Conservation (phyloP, 2,888 invertebrate species). For the Cephus sareptanus region DNA sequence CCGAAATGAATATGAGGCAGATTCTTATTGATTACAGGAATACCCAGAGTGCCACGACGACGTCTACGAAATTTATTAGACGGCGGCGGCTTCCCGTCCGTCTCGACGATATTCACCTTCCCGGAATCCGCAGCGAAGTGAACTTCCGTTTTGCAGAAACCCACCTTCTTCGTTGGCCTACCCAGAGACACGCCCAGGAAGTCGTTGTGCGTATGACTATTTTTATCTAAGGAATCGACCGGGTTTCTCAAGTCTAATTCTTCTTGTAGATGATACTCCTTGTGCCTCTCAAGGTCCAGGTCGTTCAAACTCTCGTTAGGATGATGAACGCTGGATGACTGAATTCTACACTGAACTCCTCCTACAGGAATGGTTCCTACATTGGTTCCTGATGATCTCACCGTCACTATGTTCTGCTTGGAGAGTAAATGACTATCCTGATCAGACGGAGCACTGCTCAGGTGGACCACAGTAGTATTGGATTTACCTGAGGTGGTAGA, state of each 20-base stretch:
- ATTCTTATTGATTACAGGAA: conserved; percentile 52
- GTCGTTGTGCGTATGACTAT: not conserved
- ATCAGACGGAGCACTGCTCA: conserved; percentile 18
- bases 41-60: conserved; percentile 68
- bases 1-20: conserved; percentile 77
- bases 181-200: conserved; percentile 37
- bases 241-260: not conserved
- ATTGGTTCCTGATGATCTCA: not conserved
- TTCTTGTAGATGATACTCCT: not conserved
- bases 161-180: conserved; percentile 78
- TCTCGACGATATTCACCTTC: conserved; percentile 87
- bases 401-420: not conserved
- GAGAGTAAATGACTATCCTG: not conserved
- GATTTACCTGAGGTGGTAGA: conserved; percentile 20
- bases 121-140: conserved; percentile 90
- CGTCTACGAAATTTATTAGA: conserved; percentile 82
- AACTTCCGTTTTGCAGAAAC: conserved; percentile 89
- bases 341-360: not conserved
- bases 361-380: not conserved
- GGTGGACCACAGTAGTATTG: conserved; percentile 33
- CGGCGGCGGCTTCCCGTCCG: conserved; percentile 88
- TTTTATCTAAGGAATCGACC: not conserved
- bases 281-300: not conserved
- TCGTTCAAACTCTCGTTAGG: not conserved
- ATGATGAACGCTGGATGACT: not conserved